Conservation (phyloP, 2,113 vertebrate genomes). For the Noctilio leporinus region DNA sequence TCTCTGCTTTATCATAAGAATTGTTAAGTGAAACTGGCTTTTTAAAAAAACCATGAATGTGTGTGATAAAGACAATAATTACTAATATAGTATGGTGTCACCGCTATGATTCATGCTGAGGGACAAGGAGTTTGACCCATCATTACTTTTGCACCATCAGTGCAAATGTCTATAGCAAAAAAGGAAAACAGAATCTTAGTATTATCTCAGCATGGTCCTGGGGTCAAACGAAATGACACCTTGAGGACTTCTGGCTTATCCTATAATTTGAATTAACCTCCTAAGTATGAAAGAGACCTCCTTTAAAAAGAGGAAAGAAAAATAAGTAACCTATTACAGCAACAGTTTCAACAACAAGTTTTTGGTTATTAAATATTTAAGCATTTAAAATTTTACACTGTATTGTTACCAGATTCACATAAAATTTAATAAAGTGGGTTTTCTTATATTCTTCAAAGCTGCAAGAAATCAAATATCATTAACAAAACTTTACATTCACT, state of each 20-base stretch:
- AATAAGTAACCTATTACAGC: background rate
- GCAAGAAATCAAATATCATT: background rate
- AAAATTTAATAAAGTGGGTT: background rate
- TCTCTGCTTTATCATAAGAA: background rate
- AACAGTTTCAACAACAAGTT: background rate
- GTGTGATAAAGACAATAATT: background rate
- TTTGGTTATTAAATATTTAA: background rate
- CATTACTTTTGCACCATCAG: background rate
- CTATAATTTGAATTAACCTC: background rate
- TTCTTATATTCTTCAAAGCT: background rate
- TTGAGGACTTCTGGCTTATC: background rate
- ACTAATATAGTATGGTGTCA: background rate
- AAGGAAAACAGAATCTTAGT: background rate
- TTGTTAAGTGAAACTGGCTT: background rate
- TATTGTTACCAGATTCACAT: background rate
- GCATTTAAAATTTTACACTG: background rate
- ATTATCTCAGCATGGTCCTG: no score
- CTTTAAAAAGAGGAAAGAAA: background rate
- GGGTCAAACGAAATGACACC: no score
- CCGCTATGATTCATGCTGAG: background rate
- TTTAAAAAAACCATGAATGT: background rate
- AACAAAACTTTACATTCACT: background rate
- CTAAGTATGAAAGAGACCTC: background rate
- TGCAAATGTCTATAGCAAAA: background rate
- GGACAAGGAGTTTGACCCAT: background rate